phyloP scores from a whole-genome alignment of 2,113 vertebrate species.

The Ochotona princeps region DNA sequence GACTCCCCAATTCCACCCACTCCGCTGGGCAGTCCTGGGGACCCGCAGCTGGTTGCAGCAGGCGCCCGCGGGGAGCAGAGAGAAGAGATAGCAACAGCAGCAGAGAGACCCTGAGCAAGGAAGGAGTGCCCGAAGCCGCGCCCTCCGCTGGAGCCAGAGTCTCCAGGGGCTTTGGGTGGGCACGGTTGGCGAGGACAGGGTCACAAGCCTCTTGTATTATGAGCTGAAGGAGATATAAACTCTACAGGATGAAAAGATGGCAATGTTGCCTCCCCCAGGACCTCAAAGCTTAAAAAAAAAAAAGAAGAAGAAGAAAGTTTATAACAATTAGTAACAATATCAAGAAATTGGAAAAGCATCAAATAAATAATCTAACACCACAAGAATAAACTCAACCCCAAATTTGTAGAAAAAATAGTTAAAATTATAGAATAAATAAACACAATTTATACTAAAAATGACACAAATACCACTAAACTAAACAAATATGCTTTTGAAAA shows the following conservation, averaged over 20 bases:
- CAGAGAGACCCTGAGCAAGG: background rate
- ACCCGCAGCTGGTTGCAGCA: background rate
- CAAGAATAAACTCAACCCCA: too few relatives aligned
- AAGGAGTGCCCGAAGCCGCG: background rate
- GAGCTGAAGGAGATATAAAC: slow-evolving; percentile 87
- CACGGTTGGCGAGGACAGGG: slow-evolving; percentile 65
- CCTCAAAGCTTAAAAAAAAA: slow-evolving; percentile 96
- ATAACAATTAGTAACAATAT: too few relatives aligned
- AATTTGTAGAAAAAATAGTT: too few relatives aligned
- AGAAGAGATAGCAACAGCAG: background rate
- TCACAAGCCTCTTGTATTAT: slow-evolving; percentile 82
- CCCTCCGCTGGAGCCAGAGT: background rate
- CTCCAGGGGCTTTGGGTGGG: slow-evolving; percentile 24
- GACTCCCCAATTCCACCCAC: background rate
- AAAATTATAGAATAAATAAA: too few relatives aligned
- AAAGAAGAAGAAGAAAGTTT: too few relatives aligned
- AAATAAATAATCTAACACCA: too few relatives aligned
- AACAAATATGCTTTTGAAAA: too few relatives aligned
- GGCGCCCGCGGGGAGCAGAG: background rate
- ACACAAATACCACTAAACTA: too few relatives aligned
- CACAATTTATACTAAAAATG: too few relatives aligned
- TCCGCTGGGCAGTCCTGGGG: background rate
- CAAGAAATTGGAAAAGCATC: too few relatives aligned
- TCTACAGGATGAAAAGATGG: slow-evolving; percentile 99
- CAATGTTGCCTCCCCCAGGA: slow-evolving; percentile 93